Percentiles rank a stretch among this genome's conserved stretches.
Evolutionary conservation across 2,888 invertebrate species (phyloP).

Genomic region (Eupithecia inturbata): DNA sequence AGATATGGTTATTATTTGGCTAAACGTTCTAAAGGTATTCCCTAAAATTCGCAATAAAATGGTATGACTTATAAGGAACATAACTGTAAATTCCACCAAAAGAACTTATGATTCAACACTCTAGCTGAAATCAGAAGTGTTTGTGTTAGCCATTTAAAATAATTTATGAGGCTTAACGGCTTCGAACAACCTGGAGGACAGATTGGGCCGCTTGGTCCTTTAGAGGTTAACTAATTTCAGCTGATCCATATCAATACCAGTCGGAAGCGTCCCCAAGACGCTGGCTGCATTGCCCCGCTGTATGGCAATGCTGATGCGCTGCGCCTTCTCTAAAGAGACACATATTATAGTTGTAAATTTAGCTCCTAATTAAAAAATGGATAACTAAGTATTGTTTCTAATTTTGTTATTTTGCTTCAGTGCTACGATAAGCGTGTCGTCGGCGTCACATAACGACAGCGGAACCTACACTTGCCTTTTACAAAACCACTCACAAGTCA

Average conservation of each 20-base stretch:
- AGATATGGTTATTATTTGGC: conserved; percentile 33
- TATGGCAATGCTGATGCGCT: too few species aligned
- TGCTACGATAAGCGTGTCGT: conserved; percentile 78
- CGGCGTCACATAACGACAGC: conserved; percentile 86
- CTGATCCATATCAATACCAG: too few species aligned
- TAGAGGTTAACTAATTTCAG: too few species aligned
- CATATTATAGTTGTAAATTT: too few species aligned
- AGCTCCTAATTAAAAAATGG: neutral
- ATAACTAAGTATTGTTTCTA: neutral
- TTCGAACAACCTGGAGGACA: too few species aligned
- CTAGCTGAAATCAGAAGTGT: too few species aligned
- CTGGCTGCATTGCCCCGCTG: too few species aligned
- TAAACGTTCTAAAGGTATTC: neutral
- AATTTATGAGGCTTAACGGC: too few species aligned
- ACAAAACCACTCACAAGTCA: conserved; percentile 86
- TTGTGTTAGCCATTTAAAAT: too few species aligned
- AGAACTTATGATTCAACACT: neutral
- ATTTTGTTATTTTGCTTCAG: conserved; percentile 54
- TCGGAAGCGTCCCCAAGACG: too few species aligned
- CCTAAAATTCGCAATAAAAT: neutral
- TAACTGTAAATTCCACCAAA: neutral
- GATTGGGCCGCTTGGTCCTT: too few species aligned
- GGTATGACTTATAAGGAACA: neutral
- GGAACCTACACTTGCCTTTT: conserved; percentile 87
- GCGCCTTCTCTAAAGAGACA: too few species aligned